Evolutionary conservation across 2,888 invertebrate species (phyloP), one percentile per base, ranked within the genome.

Genomic region (Pyrochroa serraticornis): DNA sequence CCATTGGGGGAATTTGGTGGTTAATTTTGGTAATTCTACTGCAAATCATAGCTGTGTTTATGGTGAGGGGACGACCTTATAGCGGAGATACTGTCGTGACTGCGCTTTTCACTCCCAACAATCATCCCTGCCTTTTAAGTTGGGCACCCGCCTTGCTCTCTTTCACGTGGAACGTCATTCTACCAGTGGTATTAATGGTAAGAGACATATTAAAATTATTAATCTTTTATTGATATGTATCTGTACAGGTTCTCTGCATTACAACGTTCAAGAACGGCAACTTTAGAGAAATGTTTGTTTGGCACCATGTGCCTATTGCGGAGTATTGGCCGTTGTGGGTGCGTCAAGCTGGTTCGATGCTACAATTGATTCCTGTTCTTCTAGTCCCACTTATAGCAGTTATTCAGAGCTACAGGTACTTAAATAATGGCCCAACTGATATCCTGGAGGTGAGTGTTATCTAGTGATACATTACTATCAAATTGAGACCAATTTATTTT

Each of bases 1-100:
- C 89, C 14, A 83, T 93, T 72, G 91, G 92, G 9, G 93, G 93
- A 3, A 83, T 88, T 2, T 95, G 95, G 95, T 93, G 93, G 89
- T 85, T 94, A 54, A 87, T 92, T 75, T 83, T 90, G 49, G 80
- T 93, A 37, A 91, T 93, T 76, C 82, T 91, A 42, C 81, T 90
- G 38, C 85, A 92, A 75, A 86, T 91, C 44, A 84, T 88, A 65
- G 93, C 91, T n/a, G 89, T 94, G 58, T 92, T 94, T 76, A 87
- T 91, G 75, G 91, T 94, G 7, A 85, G 93, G 32, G 94, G 95
- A 2, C 85, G 93, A 30, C 94, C 94, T 0, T 93, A 92, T 76
- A 89, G 91, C 60, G 92, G 93, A 1, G 91, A 92, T 72, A 85
- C 85, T 2, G 83, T 89, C 9, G 87, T 87, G 1, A 82, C 84